Conservation (phyloP, 2,113 vertebrate genomes). For the Echinops telfairi region DNA sequence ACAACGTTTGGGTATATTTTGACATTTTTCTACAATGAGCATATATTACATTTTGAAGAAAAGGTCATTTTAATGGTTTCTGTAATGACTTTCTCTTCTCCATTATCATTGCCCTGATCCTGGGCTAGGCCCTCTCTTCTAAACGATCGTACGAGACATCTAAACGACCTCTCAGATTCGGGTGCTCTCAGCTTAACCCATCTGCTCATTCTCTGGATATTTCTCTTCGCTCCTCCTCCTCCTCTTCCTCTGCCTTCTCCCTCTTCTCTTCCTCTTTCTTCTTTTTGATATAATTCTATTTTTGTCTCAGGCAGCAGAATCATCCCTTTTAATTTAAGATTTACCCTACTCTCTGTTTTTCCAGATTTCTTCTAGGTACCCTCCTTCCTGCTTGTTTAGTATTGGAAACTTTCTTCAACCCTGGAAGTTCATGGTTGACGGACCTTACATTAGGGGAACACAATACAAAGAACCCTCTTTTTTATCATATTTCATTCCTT, state of each 20-base stretch:
- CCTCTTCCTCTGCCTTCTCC: too few relatives aligned
- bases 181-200: not conserved
- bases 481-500: not conserved
- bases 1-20: conserved; percentile 9
- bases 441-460: not conserved
- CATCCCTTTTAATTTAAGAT: conserved; percentile 5
- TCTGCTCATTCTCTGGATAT: not conserved
- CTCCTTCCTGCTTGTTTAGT: not conserved
- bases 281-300: not conserved
- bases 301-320: not conserved
- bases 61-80: not conserved
- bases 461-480: not conserved
- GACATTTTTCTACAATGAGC: conserved; percentile 1
- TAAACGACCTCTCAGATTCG: not conserved
- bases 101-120: not conserved
- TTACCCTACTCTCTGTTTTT: not conserved
- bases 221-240: not conserved
- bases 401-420: not conserved
- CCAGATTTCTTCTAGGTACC: not conserved
- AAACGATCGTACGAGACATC: not conserved
- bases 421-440: not conserved
- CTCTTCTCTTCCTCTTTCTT: not conserved
- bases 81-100: not conserved
- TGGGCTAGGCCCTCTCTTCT: not conserved
- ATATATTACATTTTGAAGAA: not conserved